Evolutionary conservation across 2,888 invertebrate species (phyloP), one percentile per base, ranked within the genome.

Genomic region (Dyspetes luteomarginatus): DNA sequence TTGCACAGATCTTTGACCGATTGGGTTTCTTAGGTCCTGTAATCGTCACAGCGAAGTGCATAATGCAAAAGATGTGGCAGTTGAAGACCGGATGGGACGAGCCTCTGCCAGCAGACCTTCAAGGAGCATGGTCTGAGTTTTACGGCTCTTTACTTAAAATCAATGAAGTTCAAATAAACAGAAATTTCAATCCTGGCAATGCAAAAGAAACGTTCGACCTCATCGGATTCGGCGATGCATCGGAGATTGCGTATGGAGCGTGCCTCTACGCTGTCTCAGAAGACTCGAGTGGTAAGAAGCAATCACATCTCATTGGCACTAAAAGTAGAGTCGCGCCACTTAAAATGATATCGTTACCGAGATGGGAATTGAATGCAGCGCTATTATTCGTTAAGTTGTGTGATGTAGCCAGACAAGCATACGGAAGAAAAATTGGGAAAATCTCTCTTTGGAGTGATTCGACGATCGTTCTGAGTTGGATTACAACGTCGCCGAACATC

Each of bases 201-300:
- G 12, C 2, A 4, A 19, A 26, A 0, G 50, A 7, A 5, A 43
- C 17, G 2, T 77, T 81, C 19, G 56, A 68, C 26, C 24, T 86
- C 0, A 81, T 85, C 43, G 85, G 86, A 0, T 86, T 86, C 64
- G 30, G 79, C 0, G 87, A 88, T 48, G 82, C 86, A 0, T 83
- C 82, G 1, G 79, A 82, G 24, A 56, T 17, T 5, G 85, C 81
- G 0, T 86, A 84, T 55, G 86, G 86, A 3, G 85, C 84, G 0
- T 82, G 83, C 12, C 41, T 86, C 1, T 86, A 85, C 52, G 28
- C 64, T 17, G 36, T 60, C 0, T 58, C 50, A 12, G 7, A 0
- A 24, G 43, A 71, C 58, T 56, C 36, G 4, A 15, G 17, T 15
- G 56, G 67, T 9, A 7, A 60, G 5, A 72, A 0, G 3, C 12